These are phyloP conservation scores for Pseudolycoriella hygida DNA, from an alignment of 2,888 invertebrate genomes.

Conservation along the genomic window DNA sequence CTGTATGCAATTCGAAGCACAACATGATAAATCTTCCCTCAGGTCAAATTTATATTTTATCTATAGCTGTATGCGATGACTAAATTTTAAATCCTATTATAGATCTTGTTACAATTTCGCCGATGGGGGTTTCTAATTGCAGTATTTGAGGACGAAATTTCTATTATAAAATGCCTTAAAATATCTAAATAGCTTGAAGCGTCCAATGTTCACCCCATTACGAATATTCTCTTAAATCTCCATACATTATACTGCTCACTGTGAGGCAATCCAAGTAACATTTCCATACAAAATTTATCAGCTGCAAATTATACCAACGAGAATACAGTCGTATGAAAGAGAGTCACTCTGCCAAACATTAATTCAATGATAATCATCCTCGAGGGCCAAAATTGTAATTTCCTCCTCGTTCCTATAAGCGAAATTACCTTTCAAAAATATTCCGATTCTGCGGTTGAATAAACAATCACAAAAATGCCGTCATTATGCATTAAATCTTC, in stretches of 20 bases:
- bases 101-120: constrained; percentile 4
- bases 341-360: neutral
- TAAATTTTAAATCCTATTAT: constrained; percentile 5
- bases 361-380: constrained; percentile 1
- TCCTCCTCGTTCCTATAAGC: neutral
- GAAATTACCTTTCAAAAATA: neutral
- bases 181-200: neutral
- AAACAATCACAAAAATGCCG: neutral
- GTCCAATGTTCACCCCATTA: neutral
- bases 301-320: neutral
- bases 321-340: neutral
- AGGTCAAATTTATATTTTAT: neutral
- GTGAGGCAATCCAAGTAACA: neutral
- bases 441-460: neutral
- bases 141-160: neutral
- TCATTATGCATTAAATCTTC: neutral
- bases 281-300: neutral
- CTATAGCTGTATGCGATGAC: too few relatives aligned
- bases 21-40: neutral
- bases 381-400: neutral
- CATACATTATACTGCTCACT: neutral
- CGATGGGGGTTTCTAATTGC: neutral
- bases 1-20: too few relatives aligned
- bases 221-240: neutral
- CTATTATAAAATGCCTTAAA: neutral